Evolutionary conservation across 2,888 invertebrate genomes (phyloP), one percentile per base, ranked within the genome.

Genomic region (Lathronympha strigana): DNA sequence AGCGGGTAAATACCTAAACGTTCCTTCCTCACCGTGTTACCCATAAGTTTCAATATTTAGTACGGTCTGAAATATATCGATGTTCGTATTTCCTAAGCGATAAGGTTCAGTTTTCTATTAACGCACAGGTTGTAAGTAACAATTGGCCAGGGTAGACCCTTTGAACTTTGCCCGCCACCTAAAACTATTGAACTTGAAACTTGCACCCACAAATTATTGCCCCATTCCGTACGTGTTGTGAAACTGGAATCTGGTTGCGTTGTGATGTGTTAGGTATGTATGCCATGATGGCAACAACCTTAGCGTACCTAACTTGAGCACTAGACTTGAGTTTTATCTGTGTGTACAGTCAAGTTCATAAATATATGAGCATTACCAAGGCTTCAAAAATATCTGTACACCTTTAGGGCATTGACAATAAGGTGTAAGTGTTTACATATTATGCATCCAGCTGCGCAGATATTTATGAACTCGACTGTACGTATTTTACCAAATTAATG

Each of bases 151-250:
- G 45, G 49, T 49, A 21, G 63, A 55, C 68, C 67, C 68, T 67
- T 63, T 61, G 63, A 67, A 68, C 67, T 67, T 63, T 67, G 60
- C 63, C 60, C 67, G 63, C 61, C 67, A 64, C 67, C 63, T 61
- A 64, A 64, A 68, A 67, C 69, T 67, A 63, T 66, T 69, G 67
- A 69, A 67, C 69, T 69, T 66, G 67, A 66, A 67, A 67, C 66
- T 23, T 64, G 55, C 49, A 45, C 49, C 31, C 66, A 57, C 62
- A 67, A 66, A 66, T 66, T 66, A 66, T 66, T 54, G 66, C 60
- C 49, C 53, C 31, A 47, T 61, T 38, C 47, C 17, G 54, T 61
- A 61, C 66, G 60, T 66, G 66, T 49, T 61, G 13, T 60, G 66
- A 66, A 66, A 66, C 54, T 54, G 40, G 15, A 61, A 61, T 60